These are phyloP conservation scores for Adelognathus sp. DNA, from an alignment of 2,888 invertebrate genomes.

Conservation along the genomic window DNA sequence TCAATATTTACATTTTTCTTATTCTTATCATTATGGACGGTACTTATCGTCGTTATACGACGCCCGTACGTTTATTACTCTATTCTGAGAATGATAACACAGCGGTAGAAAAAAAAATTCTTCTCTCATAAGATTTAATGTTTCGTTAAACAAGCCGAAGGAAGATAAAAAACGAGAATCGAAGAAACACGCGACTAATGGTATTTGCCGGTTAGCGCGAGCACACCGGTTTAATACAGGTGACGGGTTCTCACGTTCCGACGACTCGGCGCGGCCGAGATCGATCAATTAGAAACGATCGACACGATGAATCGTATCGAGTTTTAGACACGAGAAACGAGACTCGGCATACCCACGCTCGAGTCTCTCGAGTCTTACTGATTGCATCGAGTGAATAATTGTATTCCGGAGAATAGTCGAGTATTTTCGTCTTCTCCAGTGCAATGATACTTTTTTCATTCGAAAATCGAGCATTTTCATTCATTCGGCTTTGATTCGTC, in stretches of 20 bases:
- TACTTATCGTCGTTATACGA: too few relatives aligned
- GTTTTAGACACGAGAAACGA: constrained; percentile 25
- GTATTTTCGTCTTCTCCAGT: too few relatives aligned
- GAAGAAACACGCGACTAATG: constrained; percentile 3
- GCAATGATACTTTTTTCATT: not conserved
- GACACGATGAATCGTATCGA: constrained; percentile 48
- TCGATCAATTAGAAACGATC: constrained; percentile 61
- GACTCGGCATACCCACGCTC: constrained; percentile 32
- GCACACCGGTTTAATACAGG: constrained; percentile 54
- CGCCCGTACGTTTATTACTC: too few relatives aligned
- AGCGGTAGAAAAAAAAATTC: too few relatives aligned
- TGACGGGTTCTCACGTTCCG: constrained; percentile 58
- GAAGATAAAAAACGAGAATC: not conserved
- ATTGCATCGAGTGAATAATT: not conserved
- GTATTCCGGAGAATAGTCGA: not conserved
- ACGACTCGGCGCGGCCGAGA: constrained; percentile 42
- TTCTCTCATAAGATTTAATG: too few relatives aligned
- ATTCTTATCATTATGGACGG: too few relatives aligned
- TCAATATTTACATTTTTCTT: too few relatives aligned
- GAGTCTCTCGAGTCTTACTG: not conserved
- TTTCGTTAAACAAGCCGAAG: too few relatives aligned
- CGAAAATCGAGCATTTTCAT: not conserved
- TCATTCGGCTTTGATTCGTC: not conserved
- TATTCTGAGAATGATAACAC: too few relatives aligned
- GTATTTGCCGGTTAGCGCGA: constrained; percentile 10